These are phyloP conservation scores for Morpho helenor DNA, from an alignment of 2,888 invertebrate genomes.

Conservation along the genomic window DNA sequence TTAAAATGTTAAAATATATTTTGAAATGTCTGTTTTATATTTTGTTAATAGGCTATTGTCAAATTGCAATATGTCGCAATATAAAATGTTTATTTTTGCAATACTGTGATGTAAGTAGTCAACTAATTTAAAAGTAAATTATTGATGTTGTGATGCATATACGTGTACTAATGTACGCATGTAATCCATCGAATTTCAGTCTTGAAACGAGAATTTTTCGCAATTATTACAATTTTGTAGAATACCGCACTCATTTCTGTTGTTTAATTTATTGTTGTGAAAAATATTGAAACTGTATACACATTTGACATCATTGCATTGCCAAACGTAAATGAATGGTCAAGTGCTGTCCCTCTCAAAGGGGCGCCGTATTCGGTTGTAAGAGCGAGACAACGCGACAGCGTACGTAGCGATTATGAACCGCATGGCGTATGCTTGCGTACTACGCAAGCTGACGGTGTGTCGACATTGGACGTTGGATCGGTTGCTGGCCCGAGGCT, in stretches of 20 bases:
- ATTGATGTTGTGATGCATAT: constrained; percentile 6
- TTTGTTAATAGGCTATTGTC: constrained; percentile 6
- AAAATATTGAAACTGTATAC: constrained; percentile 55
- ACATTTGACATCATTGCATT: constrained; percentile 58
- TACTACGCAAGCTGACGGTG: constrained; percentile 77
- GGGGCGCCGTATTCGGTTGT: constrained; percentile 22
- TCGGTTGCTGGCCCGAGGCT: constrained; percentile 71
- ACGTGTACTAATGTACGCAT: constrained; percentile 7
- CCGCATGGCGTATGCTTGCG: constrained; percentile 68
- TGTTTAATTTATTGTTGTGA: constrained; percentile 40
- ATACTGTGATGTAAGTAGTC: constrained; percentile 16
- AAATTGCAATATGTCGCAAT: constrained; percentile 11
- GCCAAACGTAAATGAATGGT: constrained; percentile 76
- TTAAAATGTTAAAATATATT: not conserved
- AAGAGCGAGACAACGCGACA: constrained; percentile 51
- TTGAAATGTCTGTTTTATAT: constrained; percentile 1
- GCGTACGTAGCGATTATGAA: constrained; percentile 35
- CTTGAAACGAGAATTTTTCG: constrained; percentile 28
- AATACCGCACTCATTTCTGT: constrained; percentile 30
- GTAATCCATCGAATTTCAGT: constrained; percentile 22
- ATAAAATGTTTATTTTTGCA: constrained; percentile 20
- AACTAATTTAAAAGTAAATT: constrained; percentile 13
- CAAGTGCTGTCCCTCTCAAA: constrained; percentile 45
- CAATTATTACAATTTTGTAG: constrained; percentile 26
- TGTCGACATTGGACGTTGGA: constrained; percentile 79